Base-by-base conservation (phyloP, 2,113 vertebrate species). In the Ondatra zibethicus region DNA sequence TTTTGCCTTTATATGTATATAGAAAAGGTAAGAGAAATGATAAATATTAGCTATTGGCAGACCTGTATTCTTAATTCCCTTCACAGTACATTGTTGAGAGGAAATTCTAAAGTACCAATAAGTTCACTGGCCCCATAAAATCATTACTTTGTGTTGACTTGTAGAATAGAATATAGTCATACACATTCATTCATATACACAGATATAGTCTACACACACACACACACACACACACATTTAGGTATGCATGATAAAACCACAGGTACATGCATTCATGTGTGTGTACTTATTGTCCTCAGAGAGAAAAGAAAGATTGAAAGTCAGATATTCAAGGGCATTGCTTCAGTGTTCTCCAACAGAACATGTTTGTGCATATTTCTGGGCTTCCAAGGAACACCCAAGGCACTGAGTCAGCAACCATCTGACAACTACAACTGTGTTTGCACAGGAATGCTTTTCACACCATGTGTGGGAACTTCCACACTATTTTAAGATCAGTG, bases 401-500 rank as follows among this genome's bases (percentile, higher is more conserved):
- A 42, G 4, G 33, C 2, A 68, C 68, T 66, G 94, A 96, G 42
- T 76, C 75, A 96, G 85, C 50, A 92, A 1, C 63, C 93, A 9
- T 73, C 78, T 27, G 17, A 81, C 72, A 87, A 10, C 31, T 58
- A 23, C 36, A 1, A 21, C 1, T 81, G 31, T 93, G 42, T 90
- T 93, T 94, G 89, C 4, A 58, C 29, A 58, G 50, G 58, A 78
- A 27, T 39, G 3, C 42, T 55, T 16, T 33, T 33, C 50, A 78
- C 39, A 55, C 0, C 7, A 2, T 52, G 0, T 42, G 31, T 0
- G 6, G 55, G 87, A 77, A 65, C 96, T 27, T 52, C 17, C 75
- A 63, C 52, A 17, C 77, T 89, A 92, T 92, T 93, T 82, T 93
- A 86, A 92, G 88, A 95, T 73, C 23, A 96, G 21, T 9, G 12